Evolutionary conservation across 2,113 vertebrate species (phyloP).

Genomic region (Pseudonaja textilis): DNA sequence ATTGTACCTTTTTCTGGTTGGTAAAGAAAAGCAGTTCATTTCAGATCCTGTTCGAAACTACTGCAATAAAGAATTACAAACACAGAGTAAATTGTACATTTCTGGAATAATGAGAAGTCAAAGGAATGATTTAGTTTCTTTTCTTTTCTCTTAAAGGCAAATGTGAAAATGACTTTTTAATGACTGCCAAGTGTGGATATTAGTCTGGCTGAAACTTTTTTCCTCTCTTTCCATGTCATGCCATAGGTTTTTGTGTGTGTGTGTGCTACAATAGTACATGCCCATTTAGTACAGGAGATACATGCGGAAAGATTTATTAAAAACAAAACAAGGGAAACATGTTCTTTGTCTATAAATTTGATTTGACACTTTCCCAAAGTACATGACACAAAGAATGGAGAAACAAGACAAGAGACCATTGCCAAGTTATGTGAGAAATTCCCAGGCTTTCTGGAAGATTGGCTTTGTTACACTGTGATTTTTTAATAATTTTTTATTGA

Average conservation of each 20-base stretch:
- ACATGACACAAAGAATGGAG: constrained; percentile 35
- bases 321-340: constrained; percentile 32
- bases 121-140: constrained; percentile 44
- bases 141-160: constrained; percentile 1
- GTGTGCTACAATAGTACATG: constrained; percentile 46
- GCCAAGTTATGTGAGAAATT: constrained; percentile 10
- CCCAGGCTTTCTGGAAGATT: constrained; percentile 12
- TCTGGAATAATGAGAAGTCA: constrained; percentile 57
- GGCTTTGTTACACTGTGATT: constrained; percentile 8
- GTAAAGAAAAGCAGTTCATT: constrained; percentile 57
- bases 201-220: constrained; percentile 46
- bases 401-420: constrained; percentile 18
- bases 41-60: constrained; percentile 55
- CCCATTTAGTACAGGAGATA: constrained; percentile 51
- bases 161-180: constrained; percentile 54
- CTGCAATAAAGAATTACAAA: constrained; percentile 63
- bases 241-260: no score
- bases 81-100: constrained; percentile 60
- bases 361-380: constrained; percentile 44
- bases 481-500: background rate
- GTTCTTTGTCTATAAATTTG: constrained; percentile 51
- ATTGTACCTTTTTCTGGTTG: constrained; percentile 23
- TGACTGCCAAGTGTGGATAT: constrained; percentile 29
- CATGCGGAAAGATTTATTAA: constrained; percentile 46
- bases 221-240: constrained; percentile 40